Evolutionary conservation across 2,888 invertebrate species (phyloP), one percentile per base, ranked within the genome.

Genomic region (Gibbula magus): DNA sequence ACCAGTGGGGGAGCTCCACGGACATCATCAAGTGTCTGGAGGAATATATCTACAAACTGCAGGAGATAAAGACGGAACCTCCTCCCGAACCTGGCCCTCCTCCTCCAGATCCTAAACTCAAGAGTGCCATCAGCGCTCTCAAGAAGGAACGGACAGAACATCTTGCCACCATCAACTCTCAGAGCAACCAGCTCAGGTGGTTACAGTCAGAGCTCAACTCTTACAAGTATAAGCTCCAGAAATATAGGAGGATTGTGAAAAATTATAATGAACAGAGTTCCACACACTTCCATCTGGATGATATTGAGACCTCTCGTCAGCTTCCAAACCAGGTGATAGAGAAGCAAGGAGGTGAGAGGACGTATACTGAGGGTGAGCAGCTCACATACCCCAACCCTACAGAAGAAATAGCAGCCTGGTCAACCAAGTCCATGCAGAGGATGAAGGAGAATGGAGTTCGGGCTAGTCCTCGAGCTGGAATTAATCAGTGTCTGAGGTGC

Each of bases 401-500:
- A 2, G 88, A 87, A 53, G 89, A 89, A 67, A 82, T 83, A 8
- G 86, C 86, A 32, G 79, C 86, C 4, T 84, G 86, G 77, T 89
- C 88, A 74, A 82, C 86, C 35, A 79, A 88, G n/a, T 78, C 86
- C n/a, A 85, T 84, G 66, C 81, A 84, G 16, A 77, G 77, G 10
- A 29, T 51, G 20, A 53, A 20, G 18, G 79, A 54, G 29, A 35
- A 29, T 1, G 67, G 77, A 3, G 32, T 77, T 0, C 32, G 56
- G 35, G 75, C 83, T 16, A 75, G 75, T 25, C 54, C 54, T 29
- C 70, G 79, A 51, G 35, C 22, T 22, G 32, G 29, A 2, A 86
- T 90, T 4, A 85, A 86, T n/a, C 86, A 90, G 78, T 90, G 90
- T 80, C 78, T 90, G 25, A 78, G 90, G 20, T 90, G 90, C 78